These are phyloP conservation scores for Drosophila miranda DNA, from an alignment of 1,140 invertebrate genomes.

Conservation along the genomic window DNA sequence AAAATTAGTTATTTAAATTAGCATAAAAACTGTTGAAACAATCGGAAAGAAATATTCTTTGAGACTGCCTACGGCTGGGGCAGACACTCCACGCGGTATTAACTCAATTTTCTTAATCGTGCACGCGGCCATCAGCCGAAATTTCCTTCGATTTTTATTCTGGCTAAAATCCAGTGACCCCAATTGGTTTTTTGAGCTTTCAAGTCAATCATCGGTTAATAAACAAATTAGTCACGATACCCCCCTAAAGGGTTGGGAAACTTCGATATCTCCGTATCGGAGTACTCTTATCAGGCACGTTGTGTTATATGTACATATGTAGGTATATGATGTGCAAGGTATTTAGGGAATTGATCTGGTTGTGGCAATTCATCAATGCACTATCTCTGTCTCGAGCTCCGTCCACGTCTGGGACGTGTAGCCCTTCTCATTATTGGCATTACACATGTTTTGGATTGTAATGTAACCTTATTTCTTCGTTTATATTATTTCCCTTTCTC, in stretches of 20 bases:
- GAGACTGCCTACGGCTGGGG: neutral
- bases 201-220: slow-evolving; percentile 46
- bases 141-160: slow-evolving; percentile 29
- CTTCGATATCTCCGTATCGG: slow-evolving; percentile 30
- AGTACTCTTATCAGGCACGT: slow-evolving; percentile 18
- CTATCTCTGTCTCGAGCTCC: slow-evolving; percentile 53
- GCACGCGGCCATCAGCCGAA: slow-evolving; percentile 48
- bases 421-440: slow-evolving; percentile 75
- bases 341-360: slow-evolving; percentile 36
- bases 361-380: slow-evolving; percentile 65
- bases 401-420: slow-evolving; percentile 22
- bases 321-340: slow-evolving; percentile 67
- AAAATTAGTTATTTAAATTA: slow-evolving; percentile 13
- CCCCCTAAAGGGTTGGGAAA: slow-evolving; percentile 42
- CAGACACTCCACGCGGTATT: slow-evolving; percentile 13
- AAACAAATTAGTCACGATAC: slow-evolving; percentile 48
- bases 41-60: slow-evolving; percentile 10
- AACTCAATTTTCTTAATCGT: slow-evolving; percentile 64
- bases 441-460: slow-evolving; percentile 77
- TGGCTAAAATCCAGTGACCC: slow-evolving; percentile 27
- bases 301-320: neutral
- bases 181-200: slow-evolving; percentile 39
- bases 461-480: slow-evolving; percentile 26
- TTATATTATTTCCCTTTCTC: slow-evolving; percentile 36
- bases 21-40: slow-evolving; percentile 26